These are phyloP conservation scores for Parauchenoglanis ngamensis DNA, from an alignment of 2,797 vertebrate species.

Conservation along the genomic window DNA sequence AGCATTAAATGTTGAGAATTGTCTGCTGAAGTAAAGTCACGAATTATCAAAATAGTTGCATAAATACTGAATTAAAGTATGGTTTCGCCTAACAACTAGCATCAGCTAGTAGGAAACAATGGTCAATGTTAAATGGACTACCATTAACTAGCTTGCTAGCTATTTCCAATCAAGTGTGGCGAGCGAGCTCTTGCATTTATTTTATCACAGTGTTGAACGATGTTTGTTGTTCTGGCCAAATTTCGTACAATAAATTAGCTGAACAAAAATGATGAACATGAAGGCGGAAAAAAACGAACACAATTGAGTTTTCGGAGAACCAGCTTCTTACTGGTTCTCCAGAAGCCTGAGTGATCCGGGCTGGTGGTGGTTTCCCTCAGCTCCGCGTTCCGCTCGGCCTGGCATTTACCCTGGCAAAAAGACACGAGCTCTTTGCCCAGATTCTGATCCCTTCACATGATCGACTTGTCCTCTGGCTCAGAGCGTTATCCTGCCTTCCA, in stretches of 20 bases:
- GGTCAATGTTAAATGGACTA: no score
- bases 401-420: slow-evolving; percentile 3
- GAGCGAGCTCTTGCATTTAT: neutral
- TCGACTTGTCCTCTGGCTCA: slow-evolving; percentile 10
- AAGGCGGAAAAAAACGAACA: neutral
- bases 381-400: neutral
- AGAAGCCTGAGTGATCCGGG: neutral
- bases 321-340: neutral
- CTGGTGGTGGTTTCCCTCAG: neutral
- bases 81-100: neutral
- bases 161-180: no score
- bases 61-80: neutral
- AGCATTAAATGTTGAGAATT: neutral
- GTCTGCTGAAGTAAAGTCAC: neutral
- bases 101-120: neutral
- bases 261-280: no score
- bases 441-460: neutral
- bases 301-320: neutral
- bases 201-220: no score
- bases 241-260: no score
- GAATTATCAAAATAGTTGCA: neutral
- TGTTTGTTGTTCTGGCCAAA: no score
- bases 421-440: neutral
- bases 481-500: neutral
- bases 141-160: no score